Percentiles rank a stretch among this genome's conserved stretches.
Evolutionary conservation across 2,113 vertebrate species (phyloP).

Genomic region (Thalassoma bifasciatum): DNA sequence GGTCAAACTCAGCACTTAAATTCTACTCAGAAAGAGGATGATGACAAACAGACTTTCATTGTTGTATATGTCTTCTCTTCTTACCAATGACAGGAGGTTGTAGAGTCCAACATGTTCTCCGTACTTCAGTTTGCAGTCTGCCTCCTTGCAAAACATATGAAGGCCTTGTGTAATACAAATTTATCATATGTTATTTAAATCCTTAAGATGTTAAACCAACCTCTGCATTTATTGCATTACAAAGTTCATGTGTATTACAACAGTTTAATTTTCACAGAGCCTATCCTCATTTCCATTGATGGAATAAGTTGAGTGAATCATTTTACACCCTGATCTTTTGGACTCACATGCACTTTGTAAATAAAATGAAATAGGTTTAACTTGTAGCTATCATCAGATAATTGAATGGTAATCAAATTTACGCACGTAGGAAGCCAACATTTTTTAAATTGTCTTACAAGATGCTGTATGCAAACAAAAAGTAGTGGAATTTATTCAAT

Average conservation of each 20-base stretch:
- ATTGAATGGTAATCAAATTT: neutral
- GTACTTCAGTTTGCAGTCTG: constrained; percentile 36
- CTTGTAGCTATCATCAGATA: neutral
- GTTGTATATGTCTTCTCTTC: constrained; percentile 31
- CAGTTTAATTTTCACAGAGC: neutral
- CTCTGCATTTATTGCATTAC: constrained; percentile 32
- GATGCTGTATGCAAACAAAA: neutral
- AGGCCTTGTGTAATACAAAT: constrained; percentile 11
- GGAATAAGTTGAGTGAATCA: constrained; percentile 6
- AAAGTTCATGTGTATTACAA: constrained; percentile 16
- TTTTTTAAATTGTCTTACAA: constrained; percentile 3
- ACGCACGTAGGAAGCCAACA: neutral
- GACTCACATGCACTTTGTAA: constrained; percentile 36
- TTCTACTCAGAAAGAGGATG: constrained; percentile 13
- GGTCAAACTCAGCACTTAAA: constrained; percentile 9
- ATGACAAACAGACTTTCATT: constrained; percentile 31
- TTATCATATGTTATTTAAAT: neutral
- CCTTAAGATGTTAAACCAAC: neutral
- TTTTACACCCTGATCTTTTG: neutral
- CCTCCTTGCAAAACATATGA: constrained; percentile 14
- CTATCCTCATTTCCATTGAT: constrained; percentile 28
- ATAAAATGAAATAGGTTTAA: constrained; percentile 26
- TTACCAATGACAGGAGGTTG: constrained; percentile 5
- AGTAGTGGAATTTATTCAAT: constrained; percentile 6
- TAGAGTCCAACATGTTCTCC: constrained; percentile 4